phyloP scores from a whole-genome alignment of 2,797 vertebrate genomes.

The Enteromius afrohamiltoni region DNA sequence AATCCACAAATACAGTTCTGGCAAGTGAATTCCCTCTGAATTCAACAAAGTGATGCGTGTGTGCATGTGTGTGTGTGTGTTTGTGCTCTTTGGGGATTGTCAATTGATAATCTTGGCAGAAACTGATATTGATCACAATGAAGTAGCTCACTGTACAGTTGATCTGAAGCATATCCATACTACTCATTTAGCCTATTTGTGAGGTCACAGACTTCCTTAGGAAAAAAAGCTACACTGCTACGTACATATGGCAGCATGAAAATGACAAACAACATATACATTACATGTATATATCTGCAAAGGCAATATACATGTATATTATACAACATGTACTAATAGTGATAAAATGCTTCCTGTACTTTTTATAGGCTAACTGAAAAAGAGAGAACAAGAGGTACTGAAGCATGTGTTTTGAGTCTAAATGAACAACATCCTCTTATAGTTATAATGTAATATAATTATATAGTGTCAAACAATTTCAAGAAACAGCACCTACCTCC shows the following conservation, averaged over 20 bases:
- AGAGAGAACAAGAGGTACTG: too few relatives aligned
- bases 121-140: not conserved
- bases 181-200: not conserved
- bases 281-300: too few relatives aligned
- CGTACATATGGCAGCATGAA: not conserved
- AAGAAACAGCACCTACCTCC: not conserved
- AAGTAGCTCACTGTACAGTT: not conserved
- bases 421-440: too few relatives aligned
- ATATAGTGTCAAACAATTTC: not conserved
- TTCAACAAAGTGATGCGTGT: too few relatives aligned
- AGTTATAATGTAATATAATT: not conserved
- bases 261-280: not conserved
- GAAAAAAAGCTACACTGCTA: not conserved
- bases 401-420: not conserved
- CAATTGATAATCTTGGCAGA: not conserved
- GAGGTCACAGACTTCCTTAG: not conserved
- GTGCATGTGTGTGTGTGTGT: not conserved
- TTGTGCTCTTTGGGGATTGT: not conserved
- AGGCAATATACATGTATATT: too few relatives aligned
- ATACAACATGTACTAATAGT: not conserved
- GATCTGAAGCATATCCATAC: not conserved
- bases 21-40: not conserved
- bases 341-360: not conserved
- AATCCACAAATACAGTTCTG: too few relatives aligned
- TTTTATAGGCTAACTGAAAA: too few relatives aligned